Conservation (phyloP, 2,888 invertebrate genomes). For the Melinaea menophilus region DNA sequence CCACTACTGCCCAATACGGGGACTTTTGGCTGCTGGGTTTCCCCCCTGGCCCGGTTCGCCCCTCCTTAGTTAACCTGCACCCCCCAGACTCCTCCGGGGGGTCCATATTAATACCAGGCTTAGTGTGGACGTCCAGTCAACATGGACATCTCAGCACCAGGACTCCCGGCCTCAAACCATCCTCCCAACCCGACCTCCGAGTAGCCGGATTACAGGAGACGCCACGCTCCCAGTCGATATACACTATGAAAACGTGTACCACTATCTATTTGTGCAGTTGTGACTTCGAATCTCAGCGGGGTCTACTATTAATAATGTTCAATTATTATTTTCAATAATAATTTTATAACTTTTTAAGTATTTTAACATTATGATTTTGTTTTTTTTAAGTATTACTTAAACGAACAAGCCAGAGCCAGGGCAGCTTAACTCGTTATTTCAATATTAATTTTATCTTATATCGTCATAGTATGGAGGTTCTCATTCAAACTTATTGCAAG, state of each 20-base stretch:
- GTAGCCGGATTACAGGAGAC: constrained; percentile 99
- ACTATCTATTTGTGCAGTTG: constrained; percentile 81
- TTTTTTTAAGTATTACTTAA: too few relatives aligned
- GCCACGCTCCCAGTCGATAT: constrained; percentile 93
- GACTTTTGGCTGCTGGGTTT: constrained; percentile 99
- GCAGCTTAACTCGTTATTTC: too few relatives aligned
- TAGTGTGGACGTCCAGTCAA: constrained; percentile 97
- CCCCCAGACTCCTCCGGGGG: constrained; percentile 85
- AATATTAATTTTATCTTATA: too few relatives aligned
- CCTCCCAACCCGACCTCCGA: constrained; percentile 94
- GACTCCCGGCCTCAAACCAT: constrained; percentile 93
- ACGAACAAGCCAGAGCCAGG: too few relatives aligned
- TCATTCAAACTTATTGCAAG: too few relatives aligned
- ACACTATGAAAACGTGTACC: constrained; percentile 74
- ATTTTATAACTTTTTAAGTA: background rate
- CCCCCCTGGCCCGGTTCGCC: constrained; percentile 99
- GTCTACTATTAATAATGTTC: background rate
- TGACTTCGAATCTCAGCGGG: constrained; percentile 3
- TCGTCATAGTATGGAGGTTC: too few relatives aligned
- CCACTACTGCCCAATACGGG: constrained; percentile 99
- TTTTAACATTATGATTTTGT: background rate
- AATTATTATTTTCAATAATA: background rate
- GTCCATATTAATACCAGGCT: constrained; percentile 98
- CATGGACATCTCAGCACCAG: constrained; percentile 65
- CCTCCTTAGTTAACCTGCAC: constrained; percentile 88